phyloP scores from a whole-genome alignment of 1,140 invertebrate species.

The Ceratoteleas bidentatus region DNA sequence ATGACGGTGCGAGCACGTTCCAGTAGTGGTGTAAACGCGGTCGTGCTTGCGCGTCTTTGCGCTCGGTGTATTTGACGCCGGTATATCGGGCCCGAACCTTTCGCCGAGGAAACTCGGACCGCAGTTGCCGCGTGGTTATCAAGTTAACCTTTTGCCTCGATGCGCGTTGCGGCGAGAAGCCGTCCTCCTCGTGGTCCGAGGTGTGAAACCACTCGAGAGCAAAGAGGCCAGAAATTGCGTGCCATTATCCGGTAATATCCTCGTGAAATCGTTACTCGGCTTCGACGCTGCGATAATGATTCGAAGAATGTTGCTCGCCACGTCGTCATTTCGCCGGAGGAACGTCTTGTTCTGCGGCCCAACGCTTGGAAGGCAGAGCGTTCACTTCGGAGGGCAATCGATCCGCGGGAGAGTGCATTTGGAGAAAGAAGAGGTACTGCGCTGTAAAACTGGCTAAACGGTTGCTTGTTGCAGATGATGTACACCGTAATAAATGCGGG shows the following conservation, averaged over 20 bases:
- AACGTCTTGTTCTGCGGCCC: conserved; percentile 34
- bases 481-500: no score
- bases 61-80: conserved; percentile 44
- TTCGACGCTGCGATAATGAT: conserved; percentile 73
- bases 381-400: no score
- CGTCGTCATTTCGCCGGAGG: conserved; percentile 5
- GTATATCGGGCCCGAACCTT: conserved; percentile 32
- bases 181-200: conserved; percentile 64
- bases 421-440: no score
- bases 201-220: conserved; percentile 81
- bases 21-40: conserved; percentile 58
- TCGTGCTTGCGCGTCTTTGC: conserved; percentile 54
- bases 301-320: conserved; percentile 71
- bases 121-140: conserved; percentile 79
- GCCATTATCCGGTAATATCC: conserved; percentile 79
- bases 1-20: conserved; percentile 49
- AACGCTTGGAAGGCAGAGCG: no score
- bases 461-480: no score
- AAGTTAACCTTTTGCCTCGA: conserved; percentile 80
- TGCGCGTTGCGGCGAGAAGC: conserved; percentile 48
- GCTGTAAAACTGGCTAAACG: no score
- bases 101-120: conserved; percentile 52
- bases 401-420: no score
- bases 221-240: conserved; percentile 81
- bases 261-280: conserved; percentile 70